These are phyloP conservation scores for Tokudaia tokunoshimensis DNA, from an alignment of 2,797 vertebrate genomes.

Conservation along the genomic window DNA sequence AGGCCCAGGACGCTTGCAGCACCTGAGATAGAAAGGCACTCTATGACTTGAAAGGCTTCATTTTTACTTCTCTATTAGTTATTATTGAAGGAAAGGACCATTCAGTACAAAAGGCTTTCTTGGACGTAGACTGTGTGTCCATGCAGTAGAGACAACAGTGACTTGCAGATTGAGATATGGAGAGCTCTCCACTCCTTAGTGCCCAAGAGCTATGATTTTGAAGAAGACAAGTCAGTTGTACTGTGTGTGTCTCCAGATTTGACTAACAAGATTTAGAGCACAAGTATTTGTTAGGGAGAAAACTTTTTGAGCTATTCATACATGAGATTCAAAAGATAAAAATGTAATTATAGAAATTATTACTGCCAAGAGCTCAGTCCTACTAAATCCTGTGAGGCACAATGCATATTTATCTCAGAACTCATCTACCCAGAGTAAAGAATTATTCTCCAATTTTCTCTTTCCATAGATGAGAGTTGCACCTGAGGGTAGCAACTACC, in stretches of 20 bases:
- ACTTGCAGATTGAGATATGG: background rate
- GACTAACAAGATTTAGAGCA: background rate
- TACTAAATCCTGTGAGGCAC: background rate
- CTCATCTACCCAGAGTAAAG: background rate
- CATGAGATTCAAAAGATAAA: background rate
- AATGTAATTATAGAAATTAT: background rate
- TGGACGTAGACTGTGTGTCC: background rate
- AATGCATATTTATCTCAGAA: background rate
- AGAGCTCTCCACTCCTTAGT: background rate
- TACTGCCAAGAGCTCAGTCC: background rate
- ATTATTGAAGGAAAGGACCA: background rate
- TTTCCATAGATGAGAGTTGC: background rate
- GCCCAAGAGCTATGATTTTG: background rate
- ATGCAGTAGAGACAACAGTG: background rate
- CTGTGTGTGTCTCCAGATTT: background rate
- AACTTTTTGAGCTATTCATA: background rate
- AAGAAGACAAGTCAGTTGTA: background rate
- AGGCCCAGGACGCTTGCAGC: background rate
- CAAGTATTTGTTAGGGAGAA: background rate
- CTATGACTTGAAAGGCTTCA: background rate
- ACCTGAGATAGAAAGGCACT: background rate
- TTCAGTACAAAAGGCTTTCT: background rate
- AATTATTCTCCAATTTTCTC: background rate
- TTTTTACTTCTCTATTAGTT: background rate
- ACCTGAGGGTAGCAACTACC: background rate